Percentiles rank a stretch among this genome's conserved stretches.
These are phyloP conservation scores for Miltochrista miniata DNA, from an alignment of 2,888 invertebrate genomes.

Conservation along the genomic window DNA sequence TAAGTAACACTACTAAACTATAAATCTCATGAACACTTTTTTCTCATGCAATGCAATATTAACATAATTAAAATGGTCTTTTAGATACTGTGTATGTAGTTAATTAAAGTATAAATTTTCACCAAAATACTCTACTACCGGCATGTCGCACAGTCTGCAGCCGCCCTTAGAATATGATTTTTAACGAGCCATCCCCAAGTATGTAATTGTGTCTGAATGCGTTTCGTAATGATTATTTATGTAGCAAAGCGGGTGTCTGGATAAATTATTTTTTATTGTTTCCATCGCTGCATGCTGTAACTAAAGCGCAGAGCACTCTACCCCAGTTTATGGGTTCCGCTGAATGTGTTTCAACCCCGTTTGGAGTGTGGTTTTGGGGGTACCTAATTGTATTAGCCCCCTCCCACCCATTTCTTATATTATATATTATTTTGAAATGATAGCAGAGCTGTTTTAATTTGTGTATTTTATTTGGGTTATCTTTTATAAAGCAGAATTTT, in stretches of 20 bases:
- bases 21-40: too few relatives aligned
- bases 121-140: too few relatives aligned
- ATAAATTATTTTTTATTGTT: slow-evolving; percentile 72
- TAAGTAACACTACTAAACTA: too few relatives aligned
- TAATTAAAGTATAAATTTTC: too few relatives aligned
- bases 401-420: slow-evolving; percentile 3
- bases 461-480: background rate
- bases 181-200: slow-evolving; percentile 68
- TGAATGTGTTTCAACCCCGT: slow-evolving; percentile 12
- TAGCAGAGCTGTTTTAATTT: background rate
- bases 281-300: slow-evolving; percentile 44
- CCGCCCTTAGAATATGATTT: slow-evolving; percentile 61
- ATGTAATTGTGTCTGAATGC: slow-evolving; percentile 72
- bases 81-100: too few relatives aligned
- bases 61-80: too few relatives aligned
- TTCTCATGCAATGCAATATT: too few relatives aligned
- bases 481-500: too few relatives aligned
- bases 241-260: slow-evolving; percentile 49
- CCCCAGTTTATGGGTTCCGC: slow-evolving; percentile 12
- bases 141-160: slow-evolving; percentile 33
- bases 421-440: background rate
- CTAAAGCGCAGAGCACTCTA: slow-evolving; percentile 15
- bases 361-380: slow-evolving; percentile 13
- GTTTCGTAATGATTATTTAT: slow-evolving; percentile 72
- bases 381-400: background rate